phyloP scores from a whole-genome alignment of 2,113 vertebrate species.

The Xenopus borealis region DNA sequence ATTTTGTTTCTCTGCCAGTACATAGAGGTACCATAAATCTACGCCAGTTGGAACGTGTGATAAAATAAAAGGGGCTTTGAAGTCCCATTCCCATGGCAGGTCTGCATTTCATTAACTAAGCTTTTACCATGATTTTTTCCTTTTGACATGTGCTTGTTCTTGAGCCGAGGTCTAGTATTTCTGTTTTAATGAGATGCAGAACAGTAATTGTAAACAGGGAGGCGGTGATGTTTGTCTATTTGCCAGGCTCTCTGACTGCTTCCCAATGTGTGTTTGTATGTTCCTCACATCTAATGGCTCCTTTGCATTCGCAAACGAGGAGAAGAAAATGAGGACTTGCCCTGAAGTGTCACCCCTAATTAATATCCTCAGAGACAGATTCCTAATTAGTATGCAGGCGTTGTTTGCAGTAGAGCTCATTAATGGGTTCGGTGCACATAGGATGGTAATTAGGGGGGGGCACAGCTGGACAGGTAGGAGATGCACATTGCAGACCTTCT shows the following conservation, averaged over 20 bases:
- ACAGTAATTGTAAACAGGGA: background rate
- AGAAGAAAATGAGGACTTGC: conserved; percentile 58
- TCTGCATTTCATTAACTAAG: no score
- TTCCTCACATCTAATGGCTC: background rate
- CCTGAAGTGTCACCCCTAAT: conserved; percentile 72
- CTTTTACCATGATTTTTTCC: no score
- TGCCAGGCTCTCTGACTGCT: background rate
- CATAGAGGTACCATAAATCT: no score
- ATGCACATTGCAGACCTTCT: background rate
- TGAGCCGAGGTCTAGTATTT: background rate
- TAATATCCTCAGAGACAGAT: conserved; percentile 65
- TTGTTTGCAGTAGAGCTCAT: conserved; percentile 56
- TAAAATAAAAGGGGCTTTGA: no score
- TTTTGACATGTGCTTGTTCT: no score
- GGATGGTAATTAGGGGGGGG: conserved; percentile 56
- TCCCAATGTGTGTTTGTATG: conserved; percentile 51
- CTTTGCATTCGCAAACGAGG: no score
- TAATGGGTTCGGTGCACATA: conserved; percentile 62
- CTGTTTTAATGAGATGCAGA: background rate
- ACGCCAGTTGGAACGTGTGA: no score
- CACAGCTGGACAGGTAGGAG: conserved; percentile 45
- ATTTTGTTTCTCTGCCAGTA: no score
- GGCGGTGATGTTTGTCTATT: no score
- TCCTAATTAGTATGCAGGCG: conserved; percentile 59
- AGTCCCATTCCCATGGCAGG: no score